Base-by-base conservation (phyloP, 1,140 invertebrate genomes). In the Aethina tumida region DNA sequence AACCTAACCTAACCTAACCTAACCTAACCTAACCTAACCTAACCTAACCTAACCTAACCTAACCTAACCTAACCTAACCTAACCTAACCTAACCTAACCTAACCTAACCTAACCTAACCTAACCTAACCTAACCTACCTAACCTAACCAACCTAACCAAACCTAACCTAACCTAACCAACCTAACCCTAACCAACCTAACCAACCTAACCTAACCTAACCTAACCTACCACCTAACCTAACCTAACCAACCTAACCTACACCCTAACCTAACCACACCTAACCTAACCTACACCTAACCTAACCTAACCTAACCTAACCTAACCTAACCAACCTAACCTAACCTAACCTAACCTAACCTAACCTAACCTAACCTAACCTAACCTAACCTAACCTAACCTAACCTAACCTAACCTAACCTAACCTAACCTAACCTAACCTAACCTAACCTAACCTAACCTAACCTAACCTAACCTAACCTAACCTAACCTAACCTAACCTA, bases 391-490 rank as follows among this genome's bases (percentile, higher is more conserved):
- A 31, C 29, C 29, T 31, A 31, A 31, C 29, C 29, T 31, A 31
- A 31, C 29, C 26, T 28, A 28, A 28, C 26, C 26, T 28, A 28
- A 28, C 26, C 26, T 31, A 31, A 31, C n/a, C 29, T n/a, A n/a
- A n/a, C n/a, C n/a, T n/a, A n/a, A n/a, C n/a, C n/a, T n/a, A n/a
- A n/a, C n/a, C n/a, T n/a, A n/a, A n/a, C n/a, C n/a, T n/a, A n/a
- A n/a, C n/a, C n/a, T n/a, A n/a, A n/a, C n/a, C 29, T 31, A 31
- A 31, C 29, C 29, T 31, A 31, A 31, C 29, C 29, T 31, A 31
- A 31, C 29, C 29, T 31, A 31, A 31, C 29, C 26, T 28, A 28
- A n/a, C n/a, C n/a, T n/a, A n/a, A n/a, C n/a, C n/a, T n/a, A n/a
- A n/a, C n/a, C n/a, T n/a, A 28, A n/a, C 29, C 18, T 16, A 31